Base-by-base conservation (phyloP, 2,113 vertebrate species). In the Mohoua ochrocephala region DNA sequence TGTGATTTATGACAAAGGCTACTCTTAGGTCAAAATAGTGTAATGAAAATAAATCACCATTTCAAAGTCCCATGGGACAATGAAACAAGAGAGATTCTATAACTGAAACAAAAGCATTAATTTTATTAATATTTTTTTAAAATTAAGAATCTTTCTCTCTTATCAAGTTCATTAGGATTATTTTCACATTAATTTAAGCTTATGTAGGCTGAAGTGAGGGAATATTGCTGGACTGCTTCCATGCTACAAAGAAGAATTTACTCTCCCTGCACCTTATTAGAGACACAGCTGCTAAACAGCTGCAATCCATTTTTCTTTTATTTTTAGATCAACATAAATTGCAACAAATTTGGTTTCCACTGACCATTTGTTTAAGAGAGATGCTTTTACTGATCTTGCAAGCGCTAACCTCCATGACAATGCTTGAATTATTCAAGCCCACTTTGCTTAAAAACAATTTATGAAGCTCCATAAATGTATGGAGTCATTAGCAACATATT, bases 361-460 rank as follows among this genome's bases (percentile, higher is more conserved):
- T 79, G 70, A 41, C 44, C 15, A 33, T 87, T 73, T 87, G 13
- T 73, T 89, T 53, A 56, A 60, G 54, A 81, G 73, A 71, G 13
- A 37, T 68, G 31, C 26, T 92, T 91, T 76, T 60, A 91, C 78
- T 37, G 31, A 65, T 80, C 59, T 77, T 81, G n/a, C 5, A 31
- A 77, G 74, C 5, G 5, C 19, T 61, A 92, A 73, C 1, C 1
- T 57, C 65, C 71, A 49, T 45, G 50, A 20, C 22, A 69, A 41
- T 26, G 13, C 54, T 92, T 94, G 41, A 92, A 97, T 96, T 92
- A 92, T 94, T 94, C 53, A 91, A 76, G 20, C 18, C 45, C 12
- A 49, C 31, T 77, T 86, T 89, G 26, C 78, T 92, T 91, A 91
- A 89, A 91, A 92, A 91, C 68, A 76, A 80, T 86, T 89, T 91